Base-by-base conservation (phyloP, 2,888 invertebrate genomes). In the Oscheius onirici region DNA sequence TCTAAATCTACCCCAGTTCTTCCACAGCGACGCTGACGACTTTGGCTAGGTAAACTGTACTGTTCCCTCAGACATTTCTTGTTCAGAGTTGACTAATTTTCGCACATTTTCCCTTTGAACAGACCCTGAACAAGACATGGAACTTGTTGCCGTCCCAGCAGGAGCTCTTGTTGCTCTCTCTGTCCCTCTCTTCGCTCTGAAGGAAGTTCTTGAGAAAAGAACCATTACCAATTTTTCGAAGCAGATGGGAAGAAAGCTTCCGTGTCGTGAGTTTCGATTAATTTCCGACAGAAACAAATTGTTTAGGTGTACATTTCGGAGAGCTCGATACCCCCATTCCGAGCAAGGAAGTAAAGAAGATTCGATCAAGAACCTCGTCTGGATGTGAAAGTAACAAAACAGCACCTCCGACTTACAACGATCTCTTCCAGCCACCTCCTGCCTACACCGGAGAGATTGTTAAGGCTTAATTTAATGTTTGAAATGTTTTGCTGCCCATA, bases 11-110 rank as follows among this genome's bases (percentile, higher is more conserved):
- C 20, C 52, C 20, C 22, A 20, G 13, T 3, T 22, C 24, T 52
- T 52, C 52, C 52, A 8, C 6, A 22, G 22, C 22, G 24, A 52
- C 0, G 17, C 24, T 3, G 52, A 52, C 52, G 52, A 52, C 24
- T 52, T 52, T 20, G 52, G 52, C 52, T 52, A 52, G 52, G 52
- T 52, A 52, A 22, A 34, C n/a, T n/a, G n/a, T n/a, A n/a, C n/a
- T n/a, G n/a, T n/a, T n/a, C n/a, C n/a, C n/a, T n/a, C n/a, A n/a
- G n/a, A 34, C 34, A 34, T 34, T 6, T 34, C 34, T 34, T 6
- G n/a, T n/a, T 34, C 8, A 34, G 34, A 34, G 34, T 34, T 8
- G 3, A 34, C 34, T 34, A 34, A 34, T 34, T 34, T 6, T 8
- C 8, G 34, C n/a, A n/a, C n/a, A n/a, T n/a, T n/a, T 3, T 34